phyloP scores from a whole-genome alignment of 2,888 invertebrate species.

The Yponomeuta cagnagella region DNA sequence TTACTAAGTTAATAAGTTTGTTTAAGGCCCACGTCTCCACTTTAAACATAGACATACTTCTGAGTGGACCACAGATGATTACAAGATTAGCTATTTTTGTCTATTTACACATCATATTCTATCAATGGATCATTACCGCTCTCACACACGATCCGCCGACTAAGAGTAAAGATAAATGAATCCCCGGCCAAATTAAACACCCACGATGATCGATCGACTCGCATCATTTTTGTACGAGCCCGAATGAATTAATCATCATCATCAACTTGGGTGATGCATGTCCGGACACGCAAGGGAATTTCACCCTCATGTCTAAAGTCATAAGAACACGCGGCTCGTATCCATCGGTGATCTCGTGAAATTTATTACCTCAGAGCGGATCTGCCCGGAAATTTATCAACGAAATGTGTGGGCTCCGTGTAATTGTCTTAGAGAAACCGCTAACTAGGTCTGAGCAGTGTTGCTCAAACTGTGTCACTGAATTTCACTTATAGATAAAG shows the following conservation, averaged over 20 bases:
- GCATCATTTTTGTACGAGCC: slow-evolving; percentile 58
- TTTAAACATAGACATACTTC: no score
- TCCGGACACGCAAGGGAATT: not conserved
- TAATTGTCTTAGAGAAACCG: slow-evolving; percentile 10
- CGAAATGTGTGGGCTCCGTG: slow-evolving; percentile 64
- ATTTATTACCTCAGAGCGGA: slow-evolving; percentile 74
- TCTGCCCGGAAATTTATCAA: slow-evolving; percentile 69
- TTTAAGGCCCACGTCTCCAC: no score
- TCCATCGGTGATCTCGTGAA: slow-evolving; percentile 57
- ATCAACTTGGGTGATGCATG: slow-evolving; percentile 2
- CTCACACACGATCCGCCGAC: slow-evolving; percentile 33
- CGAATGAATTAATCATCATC: not conserved
- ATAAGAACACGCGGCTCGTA: no score
- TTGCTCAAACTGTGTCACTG: not conserved
- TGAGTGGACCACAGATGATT: no score
- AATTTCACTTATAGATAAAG: not conserved
- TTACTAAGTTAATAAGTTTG: no score
- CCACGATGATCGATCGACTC: slow-evolving; percentile 69
- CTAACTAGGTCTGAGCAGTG: slow-evolving; percentile 5
- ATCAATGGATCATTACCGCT: slow-evolving; percentile 13
- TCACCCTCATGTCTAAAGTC: no score
- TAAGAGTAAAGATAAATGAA: slow-evolving; percentile 66
- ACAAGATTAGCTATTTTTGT: no score
- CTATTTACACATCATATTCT: not conserved
- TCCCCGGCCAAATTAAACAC: slow-evolving; percentile 66